Conservation (phyloP, 2,797 vertebrate species). For the Danio choprae region DNA sequence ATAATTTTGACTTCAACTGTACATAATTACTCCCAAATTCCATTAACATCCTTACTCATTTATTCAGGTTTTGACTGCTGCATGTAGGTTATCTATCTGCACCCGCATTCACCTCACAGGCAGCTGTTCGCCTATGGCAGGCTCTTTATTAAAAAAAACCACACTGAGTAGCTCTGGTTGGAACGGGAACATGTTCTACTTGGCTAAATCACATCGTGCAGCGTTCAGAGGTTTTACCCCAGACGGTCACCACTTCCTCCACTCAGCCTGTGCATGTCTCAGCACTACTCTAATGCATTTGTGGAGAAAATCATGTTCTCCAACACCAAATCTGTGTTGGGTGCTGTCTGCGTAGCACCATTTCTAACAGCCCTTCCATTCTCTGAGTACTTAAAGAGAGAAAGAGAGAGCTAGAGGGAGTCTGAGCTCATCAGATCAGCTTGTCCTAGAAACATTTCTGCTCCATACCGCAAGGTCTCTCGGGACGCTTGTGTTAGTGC, state of each 20-base stretch:
- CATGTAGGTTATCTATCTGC: not conserved
- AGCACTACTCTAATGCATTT: slow-evolving; percentile 45
- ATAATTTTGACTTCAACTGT: too few relatives aligned
- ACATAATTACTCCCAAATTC: not conserved
- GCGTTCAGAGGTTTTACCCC: slow-evolving; percentile 12
- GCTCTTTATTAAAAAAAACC: slow-evolving; percentile 5
- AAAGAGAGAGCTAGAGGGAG: slow-evolving; percentile 2
- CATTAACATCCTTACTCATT: not conserved
- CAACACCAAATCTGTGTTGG: not conserved
- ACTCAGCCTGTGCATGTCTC: slow-evolving; percentile 8
- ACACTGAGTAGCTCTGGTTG: not conserved
- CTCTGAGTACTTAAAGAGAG: not conserved
- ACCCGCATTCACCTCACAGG: not conserved
- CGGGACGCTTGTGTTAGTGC: slow-evolving; percentile 18
- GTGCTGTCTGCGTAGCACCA: not conserved
- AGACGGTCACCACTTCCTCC: slow-evolving; percentile 41
- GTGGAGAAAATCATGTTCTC: not conserved
- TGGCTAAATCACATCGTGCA: slow-evolving; percentile 40
- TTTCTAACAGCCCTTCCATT: not conserved
- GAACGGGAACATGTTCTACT: slow-evolving; percentile 5
- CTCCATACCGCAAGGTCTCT: slow-evolving; percentile 20
- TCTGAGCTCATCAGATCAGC: slow-evolving; percentile 30
- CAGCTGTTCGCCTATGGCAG: not conserved
- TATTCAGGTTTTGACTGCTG: not conserved
- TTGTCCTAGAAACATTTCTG: slow-evolving; percentile 42